A percentile compares a stretch with the other conserved stretches of the same genome.
Conservation (phyloP, 2,113 vertebrate genomes). For the Tympanuchus pallidicinctus region DNA sequence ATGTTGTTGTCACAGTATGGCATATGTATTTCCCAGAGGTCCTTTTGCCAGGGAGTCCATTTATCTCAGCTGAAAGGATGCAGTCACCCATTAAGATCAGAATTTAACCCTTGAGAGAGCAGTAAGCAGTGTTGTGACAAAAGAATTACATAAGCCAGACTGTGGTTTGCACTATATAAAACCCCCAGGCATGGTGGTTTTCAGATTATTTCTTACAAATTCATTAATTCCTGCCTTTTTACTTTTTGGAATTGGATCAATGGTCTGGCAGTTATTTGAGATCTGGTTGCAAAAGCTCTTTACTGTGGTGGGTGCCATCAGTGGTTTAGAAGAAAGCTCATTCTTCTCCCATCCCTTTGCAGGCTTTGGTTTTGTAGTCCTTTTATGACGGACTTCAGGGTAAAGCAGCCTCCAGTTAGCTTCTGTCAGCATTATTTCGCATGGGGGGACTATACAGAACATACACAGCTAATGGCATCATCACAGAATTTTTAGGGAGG, state of each 20-base stretch:
- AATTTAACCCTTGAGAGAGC: conserved; percentile 32
- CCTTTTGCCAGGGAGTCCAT: conserved; percentile 41
- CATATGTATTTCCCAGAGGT: conserved; percentile 42
- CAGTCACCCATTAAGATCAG: background rate
- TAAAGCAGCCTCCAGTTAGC: background rate
- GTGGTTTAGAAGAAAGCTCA: conserved; percentile 1
- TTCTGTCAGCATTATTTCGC: background rate
- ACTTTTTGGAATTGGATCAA: background rate
- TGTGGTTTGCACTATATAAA: background rate
- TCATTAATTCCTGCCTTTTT: background rate
- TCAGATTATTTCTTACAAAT: background rate
- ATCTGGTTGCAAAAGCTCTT: background rate
- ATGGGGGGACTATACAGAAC: background rate
- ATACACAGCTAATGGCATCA: background rate
- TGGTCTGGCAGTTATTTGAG: background rate
- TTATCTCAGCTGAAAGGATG: conserved; percentile 39
- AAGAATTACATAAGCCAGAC: background rate
- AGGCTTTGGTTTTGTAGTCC: conserved; percentile 3
- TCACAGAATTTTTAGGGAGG: background rate
- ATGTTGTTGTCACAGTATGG: conserved; percentile 31
- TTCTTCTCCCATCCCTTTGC: conserved; percentile 26
- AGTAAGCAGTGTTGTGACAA: background rate
- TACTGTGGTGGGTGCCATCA: background rate
- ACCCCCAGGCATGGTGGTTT: background rate
- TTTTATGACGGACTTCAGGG: background rate